These are phyloP conservation scores for Calycopis cecrops DNA, from an alignment of 1,140 invertebrate genomes.

Conservation along the genomic window DNA sequence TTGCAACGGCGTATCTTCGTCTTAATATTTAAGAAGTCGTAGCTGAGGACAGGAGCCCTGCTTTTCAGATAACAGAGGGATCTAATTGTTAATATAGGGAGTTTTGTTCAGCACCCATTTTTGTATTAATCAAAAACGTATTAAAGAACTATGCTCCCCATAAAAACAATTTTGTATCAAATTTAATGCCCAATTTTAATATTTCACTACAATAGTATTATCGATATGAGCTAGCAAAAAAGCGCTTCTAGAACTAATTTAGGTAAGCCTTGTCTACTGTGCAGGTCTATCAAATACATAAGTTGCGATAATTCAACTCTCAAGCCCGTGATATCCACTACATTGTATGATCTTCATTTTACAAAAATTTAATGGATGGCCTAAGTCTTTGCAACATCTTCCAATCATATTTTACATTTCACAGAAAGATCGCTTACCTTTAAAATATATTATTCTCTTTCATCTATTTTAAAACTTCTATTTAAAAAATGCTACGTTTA, in stretches of 20 bases:
- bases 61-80: slow-evolving; percentile 65
- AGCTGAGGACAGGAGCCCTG: slow-evolving; percentile 67
- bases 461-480: too few species aligned
- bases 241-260: slow-evolving; percentile 34
- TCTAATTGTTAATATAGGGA: slow-evolving; percentile 42
- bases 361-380: too few species aligned
- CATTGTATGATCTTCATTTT: neutral
- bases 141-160: slow-evolving; percentile 33
- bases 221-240: slow-evolving; percentile 14
- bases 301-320: slow-evolving; percentile 5
- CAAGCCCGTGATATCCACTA: neutral
- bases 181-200: slow-evolving; percentile 61
- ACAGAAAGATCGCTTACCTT: too few species aligned
- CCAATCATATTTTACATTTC: too few species aligned
- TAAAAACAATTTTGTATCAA: slow-evolving; percentile 32
- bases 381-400: too few species aligned
- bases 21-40: slow-evolving; percentile 30
- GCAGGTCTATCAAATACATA: slow-evolving; percentile 15
- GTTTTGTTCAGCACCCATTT: slow-evolving; percentile 15
- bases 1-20: neutral
- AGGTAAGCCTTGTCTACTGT: slow-evolving; percentile 50
- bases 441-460: too few species aligned
- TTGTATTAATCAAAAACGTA: slow-evolving; percentile 9
- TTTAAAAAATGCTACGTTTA: too few species aligned
- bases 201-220: neutral